Base-by-base conservation (phyloP, 2,113 vertebrate species). In the Aphelocoma coerulescens region DNA sequence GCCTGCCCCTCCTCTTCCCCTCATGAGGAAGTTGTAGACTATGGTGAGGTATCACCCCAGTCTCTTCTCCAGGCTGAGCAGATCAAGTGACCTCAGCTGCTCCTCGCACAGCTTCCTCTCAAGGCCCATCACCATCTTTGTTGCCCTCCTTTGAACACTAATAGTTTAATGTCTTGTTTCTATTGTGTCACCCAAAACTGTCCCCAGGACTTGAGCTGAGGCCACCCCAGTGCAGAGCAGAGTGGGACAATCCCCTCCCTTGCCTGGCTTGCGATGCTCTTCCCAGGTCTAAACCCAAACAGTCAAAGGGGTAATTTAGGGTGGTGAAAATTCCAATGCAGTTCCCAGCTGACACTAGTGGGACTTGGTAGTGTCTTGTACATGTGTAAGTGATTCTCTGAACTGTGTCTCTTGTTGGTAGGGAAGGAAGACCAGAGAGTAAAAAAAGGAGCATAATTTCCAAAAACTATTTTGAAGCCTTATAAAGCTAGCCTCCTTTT, bases 21-120 rank as follows among this genome's bases (percentile, higher is more conserved):
- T 44, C 32, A 32, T 0, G 0, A 59, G 11, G 32, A 68, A 35
- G 32, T 1, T 59, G 17, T 4, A 52, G 39, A 27, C 32, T 52
- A 7, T 0, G 1, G 12, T 32, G 27, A 7, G 73, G 2, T 43
- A 6, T 52, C 32, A 21, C 26, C 14, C 44, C 62, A 37, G 44
- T 27, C 37, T 77, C 30, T 30, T 35, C 7, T 21, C 9, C 17
- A 19, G 33, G 27, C 22, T 68, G 44, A 68, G 18, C 32, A 33
- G 17, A 76, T 1, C 35, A 37, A 32, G 14, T 52, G 54, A 7
- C 33, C 37, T 44, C 46, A 61, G 26, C 22, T 3, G 1, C 27
- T 44, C 14, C 33, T 37, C 9, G 18, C 0, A 22, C 0, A 0
- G 2, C 17, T 37, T 68, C 21, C 37, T 14, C 27, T 37, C 17